These are phyloP conservation scores for Apamea epomidion DNA, from an alignment of 2,888 invertebrate species.

Conservation along the genomic window DNA sequence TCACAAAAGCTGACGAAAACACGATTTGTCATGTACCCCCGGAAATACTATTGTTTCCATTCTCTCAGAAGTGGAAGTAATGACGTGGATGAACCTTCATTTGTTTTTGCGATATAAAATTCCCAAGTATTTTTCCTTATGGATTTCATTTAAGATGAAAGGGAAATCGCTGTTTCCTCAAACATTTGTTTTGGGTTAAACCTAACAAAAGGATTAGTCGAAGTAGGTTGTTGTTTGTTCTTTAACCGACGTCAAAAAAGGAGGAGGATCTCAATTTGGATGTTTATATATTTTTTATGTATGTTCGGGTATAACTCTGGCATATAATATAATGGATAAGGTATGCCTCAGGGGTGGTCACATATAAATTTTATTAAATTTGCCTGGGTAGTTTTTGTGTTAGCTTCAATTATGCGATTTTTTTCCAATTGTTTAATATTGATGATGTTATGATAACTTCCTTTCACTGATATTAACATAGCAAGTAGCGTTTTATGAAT, in stretches of 20 bases:
- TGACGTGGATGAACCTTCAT: conserved; percentile 1
- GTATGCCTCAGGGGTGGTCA: too few species aligned
- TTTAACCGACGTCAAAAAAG: neutral
- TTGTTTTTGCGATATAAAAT: conserved; percentile 21
- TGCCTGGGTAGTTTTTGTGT: too few species aligned
- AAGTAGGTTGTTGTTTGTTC: neutral
- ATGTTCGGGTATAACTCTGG: too few species aligned
- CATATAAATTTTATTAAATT: too few species aligned
- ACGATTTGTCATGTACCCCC: neutral
- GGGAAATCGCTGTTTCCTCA: conserved; percentile 4
- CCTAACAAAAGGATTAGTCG: conserved; percentile 1
- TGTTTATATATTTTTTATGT: too few species aligned
- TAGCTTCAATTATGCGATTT: too few species aligned
- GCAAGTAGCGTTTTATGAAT: too few species aligned
- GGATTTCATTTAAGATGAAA: conserved; percentile 30
- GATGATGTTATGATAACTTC: too few species aligned
- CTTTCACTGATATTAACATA: too few species aligned
- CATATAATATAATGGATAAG: too few species aligned
- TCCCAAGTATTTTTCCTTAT: conserved; percentile 11
- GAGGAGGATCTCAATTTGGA: too few species aligned
- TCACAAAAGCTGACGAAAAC: conserved; percentile 30
- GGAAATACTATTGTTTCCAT: neutral
- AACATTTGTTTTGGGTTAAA: neutral
- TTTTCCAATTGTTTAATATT: too few species aligned
- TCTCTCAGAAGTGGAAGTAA: conserved; percentile 1